phyloP scores from a whole-genome alignment of 2,113 vertebrate genomes.

The Orientallactaga bullata region DNA sequence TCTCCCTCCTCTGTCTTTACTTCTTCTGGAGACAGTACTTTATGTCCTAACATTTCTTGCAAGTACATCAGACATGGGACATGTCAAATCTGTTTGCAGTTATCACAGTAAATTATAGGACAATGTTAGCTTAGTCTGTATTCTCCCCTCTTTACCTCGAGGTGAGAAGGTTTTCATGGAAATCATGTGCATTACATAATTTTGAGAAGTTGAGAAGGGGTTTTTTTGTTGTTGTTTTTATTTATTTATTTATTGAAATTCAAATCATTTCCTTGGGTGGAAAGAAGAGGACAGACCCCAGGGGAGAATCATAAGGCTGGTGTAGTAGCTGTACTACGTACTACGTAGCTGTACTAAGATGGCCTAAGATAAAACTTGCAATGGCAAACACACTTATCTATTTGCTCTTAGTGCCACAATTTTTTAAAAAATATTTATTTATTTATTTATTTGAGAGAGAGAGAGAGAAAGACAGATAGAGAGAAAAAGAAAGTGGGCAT shows the following conservation, averaged over 20 bases:
- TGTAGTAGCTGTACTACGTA: neutral
- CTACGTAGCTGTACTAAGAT: neutral
- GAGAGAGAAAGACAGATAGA: too few species aligned
- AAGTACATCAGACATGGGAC: neutral
- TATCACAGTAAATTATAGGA: neutral
- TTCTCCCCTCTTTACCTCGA: neutral
- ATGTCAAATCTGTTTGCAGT: neutral
- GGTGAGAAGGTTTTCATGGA: neutral
- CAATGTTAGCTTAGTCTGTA: neutral
- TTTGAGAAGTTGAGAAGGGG: neutral
- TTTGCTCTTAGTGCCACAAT: neutral
- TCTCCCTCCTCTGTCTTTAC: neutral
- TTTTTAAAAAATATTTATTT: too few species aligned
- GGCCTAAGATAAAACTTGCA: neutral
- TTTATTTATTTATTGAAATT: neutral
- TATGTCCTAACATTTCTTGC: conserved; percentile 7
- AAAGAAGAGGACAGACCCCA: neutral
- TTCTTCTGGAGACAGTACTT: conserved; percentile 42
- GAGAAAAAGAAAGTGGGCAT: too few species aligned
- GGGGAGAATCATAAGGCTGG: neutral
- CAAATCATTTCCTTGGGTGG: neutral
- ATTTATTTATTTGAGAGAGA: too few species aligned
- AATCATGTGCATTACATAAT: conserved; percentile 19
- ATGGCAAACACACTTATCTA: neutral
- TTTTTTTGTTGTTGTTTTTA: too few species aligned